Percentiles rank a stretch among this genome's conserved stretches.
Conservation (phyloP, 2,888 invertebrate genomes). For the Lasioglossum marginatum region DNA sequence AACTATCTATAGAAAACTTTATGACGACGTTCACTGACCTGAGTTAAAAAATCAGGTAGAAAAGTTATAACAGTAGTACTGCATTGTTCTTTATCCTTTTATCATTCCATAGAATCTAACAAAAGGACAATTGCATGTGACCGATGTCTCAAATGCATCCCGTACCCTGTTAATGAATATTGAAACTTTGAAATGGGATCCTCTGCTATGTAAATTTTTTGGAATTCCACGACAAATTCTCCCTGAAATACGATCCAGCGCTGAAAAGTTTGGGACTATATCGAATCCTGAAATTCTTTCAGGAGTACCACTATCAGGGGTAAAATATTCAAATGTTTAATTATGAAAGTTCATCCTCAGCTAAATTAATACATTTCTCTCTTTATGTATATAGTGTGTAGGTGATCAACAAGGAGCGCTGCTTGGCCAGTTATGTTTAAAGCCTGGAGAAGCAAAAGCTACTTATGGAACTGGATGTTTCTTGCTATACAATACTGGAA, state of each 20-base stretch:
- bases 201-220: conserved; percentile 94
- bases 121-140: conserved; percentile 89
- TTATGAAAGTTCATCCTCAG: background rate
- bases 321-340: conserved; percentile 84
- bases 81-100: conserved; percentile 28
- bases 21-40: no score
- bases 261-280: conserved; percentile 96
- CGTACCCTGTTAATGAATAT: conserved; percentile 98
- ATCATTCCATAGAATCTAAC: conserved; percentile 88
- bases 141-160: conserved; percentile 99
- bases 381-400: conserved; percentile 88
- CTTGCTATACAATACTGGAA: conserved; percentile 96
- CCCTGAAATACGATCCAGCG: conserved; percentile 95
- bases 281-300: conserved; percentile 89
- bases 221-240: conserved; percentile 93
- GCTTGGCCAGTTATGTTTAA: conserved; percentile 96
- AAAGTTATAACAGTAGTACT: background rate
- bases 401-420: conserved; percentile 98
- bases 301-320: conserved; percentile 95
- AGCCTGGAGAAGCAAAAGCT: conserved; percentile 95
- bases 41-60: no score
- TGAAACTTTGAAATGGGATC: conserved; percentile 94
- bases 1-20: background rate
- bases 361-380: background rate
- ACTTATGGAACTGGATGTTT: conserved; percentile 99